phyloP scores from a whole-genome alignment of 2,888 invertebrate genomes.

The Spialia ferax region DNA sequence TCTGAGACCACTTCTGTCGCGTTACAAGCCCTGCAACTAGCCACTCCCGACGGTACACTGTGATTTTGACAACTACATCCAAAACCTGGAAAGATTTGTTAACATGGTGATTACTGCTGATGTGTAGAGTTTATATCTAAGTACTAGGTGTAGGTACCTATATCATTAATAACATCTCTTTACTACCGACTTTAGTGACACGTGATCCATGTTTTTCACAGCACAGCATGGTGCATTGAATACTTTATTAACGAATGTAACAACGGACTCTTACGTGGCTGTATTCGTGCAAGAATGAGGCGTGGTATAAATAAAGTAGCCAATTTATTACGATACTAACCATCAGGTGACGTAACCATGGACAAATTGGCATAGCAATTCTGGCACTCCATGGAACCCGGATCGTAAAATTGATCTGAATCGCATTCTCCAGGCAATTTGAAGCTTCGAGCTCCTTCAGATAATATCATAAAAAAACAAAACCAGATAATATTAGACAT shows the following conservation, averaged over 20 bases:
- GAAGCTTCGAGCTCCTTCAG: slow-evolving; percentile 48
- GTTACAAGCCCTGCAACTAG: slow-evolving; percentile 66
- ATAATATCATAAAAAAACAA: neutral
- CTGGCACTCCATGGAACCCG: slow-evolving; percentile 62
- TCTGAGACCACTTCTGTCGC: slow-evolving; percentile 68
- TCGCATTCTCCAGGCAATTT: slow-evolving; percentile 61
- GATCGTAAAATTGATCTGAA: slow-evolving; percentile 66
- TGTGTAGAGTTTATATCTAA: too few species aligned
- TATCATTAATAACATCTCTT: too few species aligned
- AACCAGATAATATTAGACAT: neutral
- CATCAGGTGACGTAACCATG: slow-evolving; percentile 65
- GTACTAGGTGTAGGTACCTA: too few species aligned
- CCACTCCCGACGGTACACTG: slow-evolving; percentile 57
- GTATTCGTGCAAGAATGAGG: too few species aligned
- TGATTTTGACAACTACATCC: slow-evolving; percentile 68
- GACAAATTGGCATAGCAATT: slow-evolving; percentile 68
- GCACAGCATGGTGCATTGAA: too few species aligned
- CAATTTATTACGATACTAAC: slow-evolving; percentile 53
- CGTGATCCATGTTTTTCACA: too few species aligned
- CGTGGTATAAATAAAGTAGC: neutral
- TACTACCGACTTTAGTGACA: too few species aligned
- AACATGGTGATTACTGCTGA: neutral
- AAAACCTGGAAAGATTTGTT: slow-evolving; percentile 60
- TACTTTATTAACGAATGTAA: too few species aligned
- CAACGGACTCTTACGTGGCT: too few species aligned